These are phyloP conservation scores for Euglossa dilemma DNA, from an alignment of 1,140 invertebrate genomes.

Conservation along the genomic window DNA sequence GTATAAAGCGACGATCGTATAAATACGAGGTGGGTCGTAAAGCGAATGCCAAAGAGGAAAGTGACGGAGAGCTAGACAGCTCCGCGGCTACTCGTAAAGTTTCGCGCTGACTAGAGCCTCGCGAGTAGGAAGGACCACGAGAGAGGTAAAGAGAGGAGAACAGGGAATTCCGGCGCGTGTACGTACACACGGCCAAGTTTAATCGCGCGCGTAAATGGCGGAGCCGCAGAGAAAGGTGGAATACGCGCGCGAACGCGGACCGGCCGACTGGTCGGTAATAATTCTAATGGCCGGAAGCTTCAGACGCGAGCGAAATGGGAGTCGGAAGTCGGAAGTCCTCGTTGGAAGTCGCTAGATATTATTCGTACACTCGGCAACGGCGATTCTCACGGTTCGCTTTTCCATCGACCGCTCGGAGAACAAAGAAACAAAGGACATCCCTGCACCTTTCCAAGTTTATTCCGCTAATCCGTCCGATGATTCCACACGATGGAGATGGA, in stretches of 20 bases:
- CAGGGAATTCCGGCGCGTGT: background rate
- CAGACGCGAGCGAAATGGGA: conserved; percentile 3
- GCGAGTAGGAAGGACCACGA: background rate
- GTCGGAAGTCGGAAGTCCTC: background rate
- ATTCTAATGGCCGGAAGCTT: conserved; percentile 14
- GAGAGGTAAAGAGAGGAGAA: background rate
- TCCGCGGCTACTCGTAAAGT: conserved; percentile 53
- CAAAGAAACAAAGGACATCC: too few relatives aligned
- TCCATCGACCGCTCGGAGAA: too few relatives aligned
- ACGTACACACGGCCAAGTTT: background rate
- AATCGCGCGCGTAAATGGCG: conserved; percentile 17
- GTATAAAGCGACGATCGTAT: conserved; percentile 63
- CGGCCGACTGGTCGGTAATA: background rate
- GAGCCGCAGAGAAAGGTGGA: background rate
- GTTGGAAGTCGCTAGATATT: background rate
- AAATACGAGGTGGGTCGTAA: conserved; percentile 62
- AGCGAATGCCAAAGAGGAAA: conserved; percentile 56
- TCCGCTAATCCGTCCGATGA: too few relatives aligned
- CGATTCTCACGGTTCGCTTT: background rate
- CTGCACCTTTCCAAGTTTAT: too few relatives aligned
- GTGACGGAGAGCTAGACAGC: conserved; percentile 48
- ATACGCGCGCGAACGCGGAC: background rate
- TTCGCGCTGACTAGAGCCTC: conserved; percentile 6
- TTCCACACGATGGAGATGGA: too few relatives aligned
- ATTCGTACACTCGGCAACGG: background rate